Evolutionary conservation across 2,888 invertebrate species (phyloP), one percentile per base, ranked within the genome.

Genomic region (Drosophila putrida): DNA sequence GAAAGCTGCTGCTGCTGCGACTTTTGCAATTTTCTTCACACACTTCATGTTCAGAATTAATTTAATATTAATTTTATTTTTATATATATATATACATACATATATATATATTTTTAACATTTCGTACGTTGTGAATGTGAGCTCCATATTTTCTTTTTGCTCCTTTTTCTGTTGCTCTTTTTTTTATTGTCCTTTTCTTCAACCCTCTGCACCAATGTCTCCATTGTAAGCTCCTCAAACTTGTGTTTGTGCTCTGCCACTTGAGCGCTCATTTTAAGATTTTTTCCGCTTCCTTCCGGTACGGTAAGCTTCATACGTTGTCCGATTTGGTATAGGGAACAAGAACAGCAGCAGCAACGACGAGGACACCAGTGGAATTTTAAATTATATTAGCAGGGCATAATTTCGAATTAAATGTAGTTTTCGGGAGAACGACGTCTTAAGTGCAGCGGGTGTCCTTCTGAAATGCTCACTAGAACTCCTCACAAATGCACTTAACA

Each of bases 61-160:
- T 89, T 86, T 89, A 89, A 86, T 89, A 89, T 89, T 86, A 86
- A 86, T 86, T 86, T 85, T 87, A 85, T 88, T 85, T 87, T 75
- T 82, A 65, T 78, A 69, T 72, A 69, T 82, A 59, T 57, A 13
- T 55, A 43, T 49, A 57, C n/a, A n/a, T n/a, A n/a, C n/a, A n/a
- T n/a, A n/a, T n/a, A n/a, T n/a, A n/a, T n/a, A n/a, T 47, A 60
- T 54, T 50, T 66, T 44, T 61, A 53, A 53, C 66, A 67, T 63
- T 66, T 68, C 74, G 55, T 68, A 51, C 44, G 59, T 53, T 72
- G 44, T 64, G 51, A 43, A 55, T 47, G 53, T 54, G 72, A 60
- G 55, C 47, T 55, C 11, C 47, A 36, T 55, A 55, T 38, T 47
- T 59, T 35, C 6, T 20, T 20, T 20, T 20, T 20, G 1, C 2